A percentile compares a stretch with the other conserved stretches of the same genome.
Conservation (phyloP, 2,113 vertebrate species). For the Lycaon pictus region DNA sequence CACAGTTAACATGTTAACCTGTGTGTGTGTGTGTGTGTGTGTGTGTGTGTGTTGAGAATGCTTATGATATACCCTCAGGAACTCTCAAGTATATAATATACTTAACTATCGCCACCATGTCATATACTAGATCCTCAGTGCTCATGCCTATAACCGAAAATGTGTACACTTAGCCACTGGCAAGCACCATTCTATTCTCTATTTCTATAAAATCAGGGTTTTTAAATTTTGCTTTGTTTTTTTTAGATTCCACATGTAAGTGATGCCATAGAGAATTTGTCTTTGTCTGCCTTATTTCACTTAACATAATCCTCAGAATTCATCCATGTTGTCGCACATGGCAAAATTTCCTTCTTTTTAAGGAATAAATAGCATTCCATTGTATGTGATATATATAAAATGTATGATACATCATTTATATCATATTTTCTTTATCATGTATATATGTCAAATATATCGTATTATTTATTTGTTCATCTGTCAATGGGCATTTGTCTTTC, state of each 20-base stretch:
- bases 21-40: neutral
- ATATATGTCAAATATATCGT: neutral
- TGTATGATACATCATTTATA: neutral
- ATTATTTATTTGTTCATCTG: neutral
- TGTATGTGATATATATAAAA: neutral
- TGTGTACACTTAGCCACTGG: neutral
- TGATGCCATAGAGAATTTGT: neutral
- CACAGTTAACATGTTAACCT: neutral
- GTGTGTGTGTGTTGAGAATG: neutral
- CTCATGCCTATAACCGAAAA: neutral
- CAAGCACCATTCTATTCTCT: neutral
- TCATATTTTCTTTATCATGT: neutral
- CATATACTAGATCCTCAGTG: neutral
- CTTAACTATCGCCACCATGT: neutral
- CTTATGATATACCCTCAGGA: neutral
- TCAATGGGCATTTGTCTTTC: neutral
- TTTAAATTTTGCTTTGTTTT: neutral
- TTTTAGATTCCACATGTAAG: neutral
- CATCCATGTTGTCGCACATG: neutral
- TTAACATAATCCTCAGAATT: neutral
- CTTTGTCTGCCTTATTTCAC: neutral
- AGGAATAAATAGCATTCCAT: neutral
- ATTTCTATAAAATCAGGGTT: neutral
- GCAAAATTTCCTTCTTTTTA: slow-evolving; percentile 4
- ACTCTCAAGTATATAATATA: neutral